Percentiles rank a stretch among this genome's conserved stretches.
These are phyloP conservation scores for Dipodomys merriami DNA, from an alignment of 2,113 vertebrate genomes.

Conservation along the genomic window DNA sequence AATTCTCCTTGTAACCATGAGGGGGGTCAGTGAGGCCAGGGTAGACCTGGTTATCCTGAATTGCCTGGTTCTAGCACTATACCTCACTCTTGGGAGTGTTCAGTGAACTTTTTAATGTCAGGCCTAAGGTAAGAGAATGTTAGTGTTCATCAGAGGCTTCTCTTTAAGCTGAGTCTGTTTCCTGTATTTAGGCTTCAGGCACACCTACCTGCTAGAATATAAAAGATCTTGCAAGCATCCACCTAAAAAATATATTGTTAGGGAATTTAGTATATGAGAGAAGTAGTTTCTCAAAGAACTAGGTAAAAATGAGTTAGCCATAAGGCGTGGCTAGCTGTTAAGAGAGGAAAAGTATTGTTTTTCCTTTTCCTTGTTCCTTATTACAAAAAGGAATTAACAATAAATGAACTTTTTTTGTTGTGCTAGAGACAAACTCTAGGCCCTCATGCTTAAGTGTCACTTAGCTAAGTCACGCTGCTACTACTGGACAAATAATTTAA, in stretches of 20 bases:
- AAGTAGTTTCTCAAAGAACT: not conserved
- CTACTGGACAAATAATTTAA: not conserved
- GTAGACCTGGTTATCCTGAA: not conserved
- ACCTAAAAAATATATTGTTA: not conserved
- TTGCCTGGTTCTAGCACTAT: not conserved
- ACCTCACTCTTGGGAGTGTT: not conserved
- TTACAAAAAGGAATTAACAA: constrained; percentile 8
- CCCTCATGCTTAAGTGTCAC: not conserved
- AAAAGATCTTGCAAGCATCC: not conserved
- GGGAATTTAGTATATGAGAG: not conserved
- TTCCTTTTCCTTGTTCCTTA: constrained; percentile 14
- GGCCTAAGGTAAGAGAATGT: not conserved
- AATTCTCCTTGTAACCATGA: not conserved
- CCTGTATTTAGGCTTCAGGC: not conserved
- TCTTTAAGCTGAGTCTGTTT: not conserved
- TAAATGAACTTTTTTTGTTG: not conserved
- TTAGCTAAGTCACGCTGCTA: not conserved
- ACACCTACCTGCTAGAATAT: not conserved
- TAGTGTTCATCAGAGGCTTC: not conserved
- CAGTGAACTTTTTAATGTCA: not conserved
- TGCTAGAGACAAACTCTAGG: not conserved
- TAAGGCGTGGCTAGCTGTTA: not conserved
- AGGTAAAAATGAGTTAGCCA: not conserved
- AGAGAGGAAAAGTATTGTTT: not conserved
- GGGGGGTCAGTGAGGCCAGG: not conserved